Base-by-base conservation (phyloP, 2,888 invertebrate genomes). In the Sclerodermus sp. region DNA sequence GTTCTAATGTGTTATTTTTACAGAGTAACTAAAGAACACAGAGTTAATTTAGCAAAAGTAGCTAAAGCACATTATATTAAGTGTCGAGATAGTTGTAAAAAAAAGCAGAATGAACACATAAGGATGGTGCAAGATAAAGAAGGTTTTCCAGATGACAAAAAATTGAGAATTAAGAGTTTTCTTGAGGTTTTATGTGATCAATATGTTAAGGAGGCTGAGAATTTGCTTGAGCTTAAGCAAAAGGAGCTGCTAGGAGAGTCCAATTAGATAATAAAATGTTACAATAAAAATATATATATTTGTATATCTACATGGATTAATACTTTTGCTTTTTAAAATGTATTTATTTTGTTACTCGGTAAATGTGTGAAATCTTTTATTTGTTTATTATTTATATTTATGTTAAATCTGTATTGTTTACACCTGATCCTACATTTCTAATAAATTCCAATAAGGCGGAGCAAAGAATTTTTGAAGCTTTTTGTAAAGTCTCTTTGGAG, bases 21-120 rank as follows among this genome's bases (percentile, higher is more conserved):
- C 67, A 85, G 86, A 79, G 90, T 98, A 0, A 96, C 97, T 0
- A 90, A 90, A 73, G 96, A 98, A 74, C 91, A 96, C 70, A 83
- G 97, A 60, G 96, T 96, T 79, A 85, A 83, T 52, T 81, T 98
- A 51, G 87, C 91, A 0, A 94, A 93, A 79, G 91, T 87, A 82
- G 96, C 96, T 0, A 95, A 93, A 79, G 80, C 82, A 0, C 70
- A 93, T 44, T 93, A 87, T 70, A 84, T 90, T 2, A 91, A 90
- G 76, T 89, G 90, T 58, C 87, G 90, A 68, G 89, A 90, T 73
- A 78, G 82, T 8, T 82, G 95, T 45, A 87, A 87, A 73, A 88
- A 91, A 54, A 81, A 89, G 1, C 91, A 93, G 71, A 89, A 86
- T 68, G 86, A 86, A 57, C 84, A 83, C 51, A 77, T 88, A 0